phyloP scores from a whole-genome alignment of 2,113 vertebrate genomes.

The Ovis aries region DNA sequence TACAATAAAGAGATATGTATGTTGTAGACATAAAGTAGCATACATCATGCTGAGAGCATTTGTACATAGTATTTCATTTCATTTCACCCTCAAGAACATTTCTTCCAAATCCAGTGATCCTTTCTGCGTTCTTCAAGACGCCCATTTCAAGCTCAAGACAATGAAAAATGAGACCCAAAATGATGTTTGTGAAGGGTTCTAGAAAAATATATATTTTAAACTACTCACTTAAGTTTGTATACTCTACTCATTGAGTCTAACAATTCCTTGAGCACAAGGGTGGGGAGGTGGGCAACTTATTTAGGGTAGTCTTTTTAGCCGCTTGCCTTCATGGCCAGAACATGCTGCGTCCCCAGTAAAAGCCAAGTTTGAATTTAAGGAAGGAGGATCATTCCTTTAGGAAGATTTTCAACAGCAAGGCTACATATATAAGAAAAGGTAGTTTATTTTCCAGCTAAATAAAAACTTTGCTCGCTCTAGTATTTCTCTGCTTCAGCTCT shows the following conservation, averaged over 20 bases:
- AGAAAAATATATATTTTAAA: neutral
- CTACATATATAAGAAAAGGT: neutral
- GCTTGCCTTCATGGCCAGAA: rapidly evolving
- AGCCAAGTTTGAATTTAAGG: neutral
- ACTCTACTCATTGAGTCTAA: neutral
- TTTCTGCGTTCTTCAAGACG: neutral
- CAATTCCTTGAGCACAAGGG: neutral
- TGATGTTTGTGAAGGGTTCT: neutral
- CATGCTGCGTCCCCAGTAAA: neutral
- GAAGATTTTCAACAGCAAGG: neutral
- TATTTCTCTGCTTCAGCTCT: neutral
- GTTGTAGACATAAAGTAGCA: neutral
- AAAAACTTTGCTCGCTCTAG: neutral
- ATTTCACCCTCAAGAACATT: neutral
- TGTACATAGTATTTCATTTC: neutral
- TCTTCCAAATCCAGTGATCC: neutral
- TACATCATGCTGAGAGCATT: neutral
- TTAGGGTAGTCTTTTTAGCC: neutral
- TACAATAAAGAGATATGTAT: neutral
- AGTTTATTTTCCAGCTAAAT: neutral
- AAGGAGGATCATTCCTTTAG: neutral
- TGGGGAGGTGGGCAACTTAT: neutral
- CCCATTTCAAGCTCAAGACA: neutral
- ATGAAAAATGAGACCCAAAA: neutral
- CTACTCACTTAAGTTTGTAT: neutral